Evolutionary conservation across 2,113 vertebrate species (phyloP), one percentile per base, ranked within the genome.

Genomic region (Danionella cerebrum): DNA sequence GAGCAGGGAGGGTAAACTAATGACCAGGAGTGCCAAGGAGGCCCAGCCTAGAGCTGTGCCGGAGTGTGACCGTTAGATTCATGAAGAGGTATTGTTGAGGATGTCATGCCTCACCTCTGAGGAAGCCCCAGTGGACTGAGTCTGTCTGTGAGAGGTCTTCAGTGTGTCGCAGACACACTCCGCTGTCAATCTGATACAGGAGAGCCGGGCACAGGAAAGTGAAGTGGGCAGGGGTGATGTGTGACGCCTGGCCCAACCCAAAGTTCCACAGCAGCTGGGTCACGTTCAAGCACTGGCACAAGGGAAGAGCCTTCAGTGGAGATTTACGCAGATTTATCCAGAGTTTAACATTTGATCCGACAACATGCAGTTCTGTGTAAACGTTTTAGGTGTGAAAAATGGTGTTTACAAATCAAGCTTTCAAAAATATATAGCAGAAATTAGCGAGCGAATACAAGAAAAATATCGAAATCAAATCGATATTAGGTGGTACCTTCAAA

Each of bases 141-240:
- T 42, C 36, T 3, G 77, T 41, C 0, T 67, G 24, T 31, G 42
- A 67, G 12, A 73, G 19, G 2, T 80, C 75, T 1, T 86, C 85
- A 6, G 72, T 50, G 74, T 90, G 89, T 29, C 76, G 83, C 71
- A 90, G 84, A 81, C 91, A 93, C 71, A 92, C 90, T 0, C 91
- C 81, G 55, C 89, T 91, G 78, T 93, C 91, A 6, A 93, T 92
- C 86, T 93, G 91, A 52, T 91, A 91, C 19, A 93, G 87, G 73
- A 93, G 82, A 0, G 91, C 91, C 1, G 91, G 91, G 63, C 91
- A 93, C 11, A 93, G 84, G 57, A 91, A 84, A 6, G 87, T 83
- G 76, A 93, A 93, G 73, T 92, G 90, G 36, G 71, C 79, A 0
- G 90, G 91, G 0, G 90, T 92, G 70, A 93, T 88, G 62, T 84